Base-by-base conservation (phyloP, 2,888 invertebrate species). In the Rhagonycha fulva region DNA sequence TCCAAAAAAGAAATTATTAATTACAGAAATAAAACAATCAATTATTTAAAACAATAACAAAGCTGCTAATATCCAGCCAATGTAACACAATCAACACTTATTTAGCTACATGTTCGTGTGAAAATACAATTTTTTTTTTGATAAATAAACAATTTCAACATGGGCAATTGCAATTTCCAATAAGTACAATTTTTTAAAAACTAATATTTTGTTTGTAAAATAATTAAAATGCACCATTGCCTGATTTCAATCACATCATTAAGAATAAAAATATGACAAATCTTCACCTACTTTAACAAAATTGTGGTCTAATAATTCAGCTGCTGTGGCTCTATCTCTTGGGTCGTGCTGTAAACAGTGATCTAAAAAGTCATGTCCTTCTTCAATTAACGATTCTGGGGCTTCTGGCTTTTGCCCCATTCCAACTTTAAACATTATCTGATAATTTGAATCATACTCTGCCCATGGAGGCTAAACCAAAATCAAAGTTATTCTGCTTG, bases 361-460 rank as follows among this genome's bases (percentile, higher is more conserved):
- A 11, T 90, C 88, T 71, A 97, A 90, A 88, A 98, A 96, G 83
- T 94, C 92, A 74, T 92, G 91, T 0, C 97, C 97, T 87, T 98
- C 97, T 74, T 91, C 91, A 47, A 95, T 96, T 74, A 98, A 90
- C 47, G 90, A 87, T 69, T 91, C 91, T 0, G 98, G 96, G 9
- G 94, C 89, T 80, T 91, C 89, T 0, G 98, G 98, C 76, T 92
- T 91, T 81, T 95, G 94, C 0, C 97, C 98, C 94, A 96, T 97
- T 47, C 98, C 98, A 83, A 98, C 97, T 91, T 96, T 93, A 88
- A 96, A 97, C 96, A 97, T 96, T 81, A 98, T 97, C 91, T 97
- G 97, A 88, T 95, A 96, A 89, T 96, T 95, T 82, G 95, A 96
- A 89, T 97, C 97, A 86, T 93, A 94, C 84, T 98, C 96, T 70